Percentiles rank a stretch among this genome's conserved stretches.
phyloP scores from a whole-genome alignment of 2,888 invertebrate genomes.

The Chrysolina americana region DNA sequence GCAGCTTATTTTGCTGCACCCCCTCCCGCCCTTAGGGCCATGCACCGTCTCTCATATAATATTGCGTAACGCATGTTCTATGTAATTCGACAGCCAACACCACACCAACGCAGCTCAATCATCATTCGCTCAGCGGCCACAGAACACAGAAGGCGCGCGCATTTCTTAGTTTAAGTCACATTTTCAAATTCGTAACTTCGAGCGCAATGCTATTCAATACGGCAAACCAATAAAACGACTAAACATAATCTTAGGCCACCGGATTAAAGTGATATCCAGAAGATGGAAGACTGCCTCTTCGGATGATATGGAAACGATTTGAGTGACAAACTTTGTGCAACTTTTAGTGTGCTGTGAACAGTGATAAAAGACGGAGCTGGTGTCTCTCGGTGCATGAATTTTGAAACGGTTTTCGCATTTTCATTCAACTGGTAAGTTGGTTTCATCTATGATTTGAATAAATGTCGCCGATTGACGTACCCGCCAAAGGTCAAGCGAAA shows the following conservation, averaged over 20 bases:
- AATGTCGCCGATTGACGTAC: constrained; percentile 5
- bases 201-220: neutral
- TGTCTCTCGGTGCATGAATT: constrained; percentile 16
- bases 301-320: constrained; percentile 9
- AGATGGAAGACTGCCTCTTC: constrained; percentile 11
- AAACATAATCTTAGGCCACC: neutral
- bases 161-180: constrained; percentile 11
- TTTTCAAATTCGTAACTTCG: constrained; percentile 14
- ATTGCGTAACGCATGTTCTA: constrained; percentile 9
- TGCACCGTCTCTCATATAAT: neutral
- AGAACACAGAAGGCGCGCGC: constrained; percentile 9
- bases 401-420: neutral
- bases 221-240: neutral
- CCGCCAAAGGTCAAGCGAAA: neutral
- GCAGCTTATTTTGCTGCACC: neutral
- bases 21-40: neutral
- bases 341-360: constrained; percentile 18
- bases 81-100: neutral
- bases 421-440: constrained; percentile 14
- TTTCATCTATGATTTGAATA: neutral
- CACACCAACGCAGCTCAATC: neutral
- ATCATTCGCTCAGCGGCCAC: neutral
- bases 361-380: constrained; percentile 18
- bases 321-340: constrained; percentile 1
- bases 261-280: constrained; percentile 1